Percentiles rank a stretch among this genome's conserved stretches.
These are phyloP conservation scores for Neoarius graeffei DNA, from an alignment of 2,113 vertebrate species.

Conservation along the genomic window DNA sequence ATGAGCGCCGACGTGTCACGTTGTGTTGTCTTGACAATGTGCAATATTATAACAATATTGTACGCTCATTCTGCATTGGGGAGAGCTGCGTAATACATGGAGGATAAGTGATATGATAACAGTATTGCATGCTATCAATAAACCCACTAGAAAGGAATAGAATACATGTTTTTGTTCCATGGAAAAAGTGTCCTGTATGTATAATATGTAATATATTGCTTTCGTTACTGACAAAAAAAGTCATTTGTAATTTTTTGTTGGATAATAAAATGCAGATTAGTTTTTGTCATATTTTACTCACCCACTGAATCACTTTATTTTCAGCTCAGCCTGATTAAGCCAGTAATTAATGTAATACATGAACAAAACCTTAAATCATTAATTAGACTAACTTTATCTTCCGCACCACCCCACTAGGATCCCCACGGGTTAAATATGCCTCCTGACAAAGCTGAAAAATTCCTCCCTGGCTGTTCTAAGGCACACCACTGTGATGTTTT, in stretches of 20 bases:
- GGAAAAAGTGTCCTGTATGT: no score
- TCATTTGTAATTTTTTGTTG: background rate
- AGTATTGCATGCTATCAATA: no score
- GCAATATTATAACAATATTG: no score
- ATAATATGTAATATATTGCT: no score
- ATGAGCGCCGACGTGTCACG: no score
- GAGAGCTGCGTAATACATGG: no score
- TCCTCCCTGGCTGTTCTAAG: constrained; percentile 16
- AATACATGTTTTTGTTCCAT: no score
- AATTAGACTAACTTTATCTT: background rate
- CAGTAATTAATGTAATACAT: background rate
- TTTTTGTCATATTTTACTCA: background rate
- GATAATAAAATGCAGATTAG: background rate
- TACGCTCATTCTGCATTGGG: no score
- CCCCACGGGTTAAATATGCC: constrained; percentile 13
- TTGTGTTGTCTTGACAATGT: no score
- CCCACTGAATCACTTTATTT: background rate
- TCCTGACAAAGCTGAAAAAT: constrained; percentile 19
- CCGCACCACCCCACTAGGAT: background rate
- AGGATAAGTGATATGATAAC: no score
- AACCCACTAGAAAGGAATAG: no score
- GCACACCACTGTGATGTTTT: constrained; percentile 17
- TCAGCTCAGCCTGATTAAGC: background rate
- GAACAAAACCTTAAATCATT: constrained; percentile 8
- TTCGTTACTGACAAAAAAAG: no score